These are phyloP conservation scores for Coregonus suidteri DNA, from an alignment of 2,797 vertebrate genomes.

Conservation along the genomic window DNA sequence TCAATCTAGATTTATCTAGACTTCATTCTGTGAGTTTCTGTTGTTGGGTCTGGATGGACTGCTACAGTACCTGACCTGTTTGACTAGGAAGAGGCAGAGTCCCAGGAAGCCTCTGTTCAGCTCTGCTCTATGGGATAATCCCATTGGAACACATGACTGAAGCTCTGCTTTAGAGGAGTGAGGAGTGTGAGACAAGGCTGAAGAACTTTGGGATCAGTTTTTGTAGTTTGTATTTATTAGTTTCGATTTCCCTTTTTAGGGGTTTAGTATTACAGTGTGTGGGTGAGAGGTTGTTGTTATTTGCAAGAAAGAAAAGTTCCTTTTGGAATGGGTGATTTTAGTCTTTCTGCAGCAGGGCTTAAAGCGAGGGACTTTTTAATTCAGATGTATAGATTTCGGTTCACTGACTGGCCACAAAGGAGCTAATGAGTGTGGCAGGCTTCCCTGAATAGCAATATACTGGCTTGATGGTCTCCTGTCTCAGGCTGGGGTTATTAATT, in stretches of 20 bases:
- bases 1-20: neutral
- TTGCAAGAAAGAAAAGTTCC: too few relatives aligned
- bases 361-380: neutral
- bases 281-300: neutral
- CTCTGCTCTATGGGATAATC: neutral
- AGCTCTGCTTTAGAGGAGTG: neutral
- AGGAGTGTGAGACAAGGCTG: neutral
- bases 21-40: neutral
- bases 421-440: neutral
- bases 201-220: neutral
- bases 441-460: neutral
- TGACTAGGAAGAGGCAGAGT: neutral
- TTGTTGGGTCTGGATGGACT: neutral
- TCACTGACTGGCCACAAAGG: neutral
- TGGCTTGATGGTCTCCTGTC: neutral
- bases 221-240: constrained; percentile 3
- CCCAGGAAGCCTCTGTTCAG: neutral
- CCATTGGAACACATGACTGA: neutral
- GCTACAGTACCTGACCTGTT: neutral
- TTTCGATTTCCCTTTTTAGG: neutral
- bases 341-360: neutral
- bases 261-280: neutral
- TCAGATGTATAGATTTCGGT: neutral
- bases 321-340: neutral
- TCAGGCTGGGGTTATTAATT: neutral